Percentiles rank a stretch among this genome's conserved stretches.
These are phyloP conservation scores for Subanguina moxae DNA, from an alignment of 1,140 invertebrate genomes.

Conservation along the genomic window DNA sequence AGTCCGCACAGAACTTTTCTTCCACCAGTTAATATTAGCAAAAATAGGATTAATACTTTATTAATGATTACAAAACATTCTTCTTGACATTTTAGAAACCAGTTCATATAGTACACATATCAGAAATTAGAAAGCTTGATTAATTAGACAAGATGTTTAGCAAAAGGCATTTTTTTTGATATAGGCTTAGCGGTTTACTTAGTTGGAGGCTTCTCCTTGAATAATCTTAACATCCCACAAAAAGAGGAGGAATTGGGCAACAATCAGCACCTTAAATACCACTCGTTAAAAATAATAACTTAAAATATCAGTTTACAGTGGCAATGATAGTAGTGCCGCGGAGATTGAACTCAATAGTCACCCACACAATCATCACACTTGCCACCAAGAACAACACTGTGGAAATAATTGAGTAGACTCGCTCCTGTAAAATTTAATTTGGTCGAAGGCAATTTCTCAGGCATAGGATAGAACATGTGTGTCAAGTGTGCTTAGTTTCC, in stretches of 20 bases:
- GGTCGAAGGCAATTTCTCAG: too few species aligned
- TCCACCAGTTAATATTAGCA: too few species aligned
- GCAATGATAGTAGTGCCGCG: background rate
- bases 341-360: constrained; percentile 26
- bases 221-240: constrained; percentile 48
- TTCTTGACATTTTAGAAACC: too few species aligned
- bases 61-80: too few species aligned
- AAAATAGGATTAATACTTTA: too few species aligned
- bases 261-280: constrained; percentile 21
- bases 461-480: too few species aligned
- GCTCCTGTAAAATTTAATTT: constrained; percentile 45
- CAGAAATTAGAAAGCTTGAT: too few species aligned
- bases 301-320: constrained; percentile 1
- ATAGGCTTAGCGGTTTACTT: background rate
- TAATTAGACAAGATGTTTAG: too few species aligned
- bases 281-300: background rate
- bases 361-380: constrained; percentile 47
- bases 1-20: too few species aligned
- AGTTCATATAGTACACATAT: too few species aligned
- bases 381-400: constrained; percentile 51
- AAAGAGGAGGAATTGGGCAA: constrained; percentile 39
- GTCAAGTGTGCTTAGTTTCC: too few species aligned
- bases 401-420: constrained; percentile 48
- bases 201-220: constrained; percentile 42
- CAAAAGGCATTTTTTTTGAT: too few species aligned